These are phyloP conservation scores for Drosophila sturtevanti DNA, from an alignment of 1,140 invertebrate genomes.

Conservation along the genomic window DNA sequence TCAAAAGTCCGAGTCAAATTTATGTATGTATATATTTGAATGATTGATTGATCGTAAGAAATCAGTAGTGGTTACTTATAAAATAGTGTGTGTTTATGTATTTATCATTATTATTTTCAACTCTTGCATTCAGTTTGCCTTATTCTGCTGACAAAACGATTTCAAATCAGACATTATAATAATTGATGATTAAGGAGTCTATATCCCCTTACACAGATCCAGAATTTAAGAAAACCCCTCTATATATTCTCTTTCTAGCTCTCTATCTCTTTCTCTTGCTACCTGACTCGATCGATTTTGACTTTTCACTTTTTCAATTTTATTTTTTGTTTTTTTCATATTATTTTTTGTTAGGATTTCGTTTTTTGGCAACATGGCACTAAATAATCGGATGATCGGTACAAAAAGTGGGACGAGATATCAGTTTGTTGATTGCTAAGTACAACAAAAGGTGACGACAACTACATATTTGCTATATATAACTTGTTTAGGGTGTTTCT, in stretches of 20 bases:
- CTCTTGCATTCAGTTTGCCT: constrained; percentile 31
- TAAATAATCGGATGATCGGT: constrained; percentile 46
- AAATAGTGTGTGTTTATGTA: constrained; percentile 49
- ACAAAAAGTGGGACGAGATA: constrained; percentile 48
- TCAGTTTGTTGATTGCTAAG: constrained; percentile 37
- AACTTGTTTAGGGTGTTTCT: neutral
- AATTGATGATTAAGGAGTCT: constrained; percentile 40
- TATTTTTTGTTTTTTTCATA: constrained; percentile 30
- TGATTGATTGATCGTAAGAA: constrained; percentile 65
- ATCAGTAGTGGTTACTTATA: constrained; percentile 49
- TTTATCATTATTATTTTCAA: constrained; percentile 38
- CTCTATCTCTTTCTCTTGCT: neutral
- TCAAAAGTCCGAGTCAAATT: constrained; percentile 45
- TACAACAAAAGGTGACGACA: constrained; percentile 36
- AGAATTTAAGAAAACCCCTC: constrained; percentile 14
- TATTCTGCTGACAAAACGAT: constrained; percentile 40
- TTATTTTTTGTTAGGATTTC: constrained; percentile 40
- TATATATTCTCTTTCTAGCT: constrained; percentile 26
- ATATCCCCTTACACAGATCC: constrained; percentile 45
- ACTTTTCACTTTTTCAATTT: constrained; percentile 34
- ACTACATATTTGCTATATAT: constrained; percentile 61
- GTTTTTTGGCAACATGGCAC: constrained; percentile 78
- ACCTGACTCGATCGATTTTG: constrained; percentile 18
- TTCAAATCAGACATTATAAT: constrained; percentile 53
- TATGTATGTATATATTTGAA: constrained; percentile 36